These are phyloP conservation scores for zebrafish (Danio rerio) DNA, from an alignment of 2,113 vertebrate species.

Conservation along the genomic window GRCz12tu NC_133188.1:37609501-37610000, in stretches of 20 bases:
- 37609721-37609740: not conserved
- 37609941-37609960: constrained; percentile 78
- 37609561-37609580: constrained; percentile 87
- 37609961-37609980: constrained; percentile 80
- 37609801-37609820: constrained; percentile 8
- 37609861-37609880: constrained; percentile 5
- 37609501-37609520: constrained; percentile 59
- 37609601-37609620: constrained; percentile 91
- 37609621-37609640: constrained; percentile 89
- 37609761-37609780: constrained; percentile 27
- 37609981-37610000: constrained; percentile 75
- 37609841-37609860: constrained; percentile 37
- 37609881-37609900: constrained; percentile 74
- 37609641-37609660: constrained; percentile 76
- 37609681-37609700: constrained; percentile 23
- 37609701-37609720: constrained; percentile 21
- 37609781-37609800: constrained; percentile 22
- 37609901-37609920: constrained; percentile 81
- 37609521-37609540: constrained; percentile 75
- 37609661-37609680: constrained; percentile 18
- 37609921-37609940: constrained; percentile 82
- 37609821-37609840: not conserved
- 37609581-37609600: constrained; percentile 89
- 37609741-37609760: not conserved
- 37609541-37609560: constrained; percentile 82